phyloP scores from a whole-genome alignment of 2,888 invertebrate species.

The Ferdinandea cuprea region DNA sequence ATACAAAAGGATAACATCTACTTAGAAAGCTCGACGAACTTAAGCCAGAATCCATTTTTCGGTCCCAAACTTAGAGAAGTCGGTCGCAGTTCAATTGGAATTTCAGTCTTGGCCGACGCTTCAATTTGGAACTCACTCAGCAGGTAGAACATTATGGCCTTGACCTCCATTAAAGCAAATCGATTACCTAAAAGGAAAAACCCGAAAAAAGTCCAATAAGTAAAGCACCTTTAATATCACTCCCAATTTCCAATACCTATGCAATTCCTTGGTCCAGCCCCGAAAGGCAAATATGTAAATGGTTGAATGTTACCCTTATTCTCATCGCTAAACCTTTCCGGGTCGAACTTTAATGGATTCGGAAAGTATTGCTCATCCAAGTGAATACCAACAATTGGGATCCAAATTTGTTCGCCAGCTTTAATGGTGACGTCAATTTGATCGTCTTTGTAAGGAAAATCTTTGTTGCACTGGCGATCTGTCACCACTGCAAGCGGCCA shows the following conservation, averaged over 20 bases:
- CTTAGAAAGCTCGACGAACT: slow-evolving; percentile 76
- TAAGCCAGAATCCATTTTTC: slow-evolving; percentile 81
- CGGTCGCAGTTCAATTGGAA: slow-evolving; percentile 77
- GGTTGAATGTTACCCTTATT: slow-evolving; percentile 84
- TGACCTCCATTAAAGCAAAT: slow-evolving; percentile 81
- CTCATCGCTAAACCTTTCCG: slow-evolving; percentile 85
- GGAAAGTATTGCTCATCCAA: slow-evolving; percentile 84
- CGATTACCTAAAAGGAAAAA: slow-evolving; percentile 77
- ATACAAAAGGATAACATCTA: neutral
- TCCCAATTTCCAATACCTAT: too few relatives aligned
- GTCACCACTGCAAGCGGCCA: slow-evolving; percentile 84
- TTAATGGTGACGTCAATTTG: slow-evolving; percentile 79
- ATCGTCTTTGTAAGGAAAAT: slow-evolving; percentile 81
- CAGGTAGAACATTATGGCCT: slow-evolving; percentile 80
- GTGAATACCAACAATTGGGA: slow-evolving; percentile 84
- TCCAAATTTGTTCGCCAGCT: slow-evolving; percentile 77
- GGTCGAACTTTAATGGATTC: slow-evolving; percentile 85
- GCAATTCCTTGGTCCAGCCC: slow-evolving; percentile 86
- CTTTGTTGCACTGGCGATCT: slow-evolving; percentile 84
- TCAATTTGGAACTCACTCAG: slow-evolving; percentile 78
- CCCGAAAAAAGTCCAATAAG: neutral
- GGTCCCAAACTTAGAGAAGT: slow-evolving; percentile 77
- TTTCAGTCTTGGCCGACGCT: slow-evolving; percentile 77
- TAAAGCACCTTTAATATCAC: neutral
- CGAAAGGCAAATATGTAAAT: slow-evolving; percentile 85